Conservation (phyloP, 1,140 invertebrate genomes). For the Conus ventricosus region DNA sequence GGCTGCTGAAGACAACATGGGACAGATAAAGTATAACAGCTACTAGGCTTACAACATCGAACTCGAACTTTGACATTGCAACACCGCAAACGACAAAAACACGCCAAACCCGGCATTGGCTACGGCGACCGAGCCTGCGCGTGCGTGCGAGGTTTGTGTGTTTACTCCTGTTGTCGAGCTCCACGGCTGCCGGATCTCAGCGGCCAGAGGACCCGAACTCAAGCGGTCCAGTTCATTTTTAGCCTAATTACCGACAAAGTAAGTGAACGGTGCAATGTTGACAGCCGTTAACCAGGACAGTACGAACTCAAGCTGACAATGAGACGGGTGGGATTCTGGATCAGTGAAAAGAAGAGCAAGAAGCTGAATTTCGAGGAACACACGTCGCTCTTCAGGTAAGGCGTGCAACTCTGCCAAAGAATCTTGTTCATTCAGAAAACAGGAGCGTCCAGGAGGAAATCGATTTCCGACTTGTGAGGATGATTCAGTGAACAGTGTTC, state of each 20-base stretch:
- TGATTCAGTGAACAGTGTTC: background rate
- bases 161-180: background rate
- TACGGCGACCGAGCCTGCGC: background rate
- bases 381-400: slow-evolving; percentile 61
- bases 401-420: background rate
- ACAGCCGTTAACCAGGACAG: background rate
- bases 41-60: no score
- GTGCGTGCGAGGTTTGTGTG: background rate
- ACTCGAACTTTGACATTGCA: no score
- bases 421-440: slow-evolving; percentile 8
- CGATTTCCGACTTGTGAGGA: background rate
- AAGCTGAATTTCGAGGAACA: slow-evolving; percentile 87
- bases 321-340: background rate
- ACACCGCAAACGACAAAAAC: no score
- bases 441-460: background rate
- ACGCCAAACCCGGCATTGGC: no score
- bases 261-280: background rate
- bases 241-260: slow-evolving; percentile 2
- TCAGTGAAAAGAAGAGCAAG: slow-evolving; percentile 75
- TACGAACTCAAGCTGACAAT: background rate
- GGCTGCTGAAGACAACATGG: no score
- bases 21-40: no score
- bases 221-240: background rate
- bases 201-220: background rate
- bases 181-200: background rate